phyloP scores from a whole-genome alignment of 2,797 vertebrate genomes.

The Enteromius afrohamiltoni region DNA sequence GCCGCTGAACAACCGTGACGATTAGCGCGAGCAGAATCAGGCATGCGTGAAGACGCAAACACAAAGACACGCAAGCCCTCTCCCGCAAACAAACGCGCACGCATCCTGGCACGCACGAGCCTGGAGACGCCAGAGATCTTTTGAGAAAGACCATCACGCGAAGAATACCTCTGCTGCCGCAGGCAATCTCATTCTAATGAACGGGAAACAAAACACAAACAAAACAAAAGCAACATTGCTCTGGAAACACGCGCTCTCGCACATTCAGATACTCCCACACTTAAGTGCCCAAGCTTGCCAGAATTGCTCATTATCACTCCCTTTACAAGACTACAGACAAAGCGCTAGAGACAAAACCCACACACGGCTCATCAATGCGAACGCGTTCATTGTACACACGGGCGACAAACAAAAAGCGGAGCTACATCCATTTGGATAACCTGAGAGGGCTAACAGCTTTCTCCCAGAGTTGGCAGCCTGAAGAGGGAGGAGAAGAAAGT shows the following conservation, averaged over 20 bases:
- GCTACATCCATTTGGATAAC: constrained; percentile 85
- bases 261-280: constrained; percentile 74
- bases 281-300: constrained; percentile 72
- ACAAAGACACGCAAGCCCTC: constrained; percentile 39
- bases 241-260: constrained; percentile 49
- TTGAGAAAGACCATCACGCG: constrained; percentile 30
- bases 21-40: constrained; percentile 79
- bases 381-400: constrained; percentile 65
- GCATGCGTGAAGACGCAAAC: constrained; percentile 35
- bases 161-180: constrained; percentile 43
- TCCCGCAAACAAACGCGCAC: constrained; percentile 23
- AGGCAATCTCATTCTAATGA: constrained; percentile 68
- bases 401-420: constrained; percentile 54
- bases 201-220: constrained; percentile 74
- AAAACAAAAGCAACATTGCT: constrained; percentile 51
- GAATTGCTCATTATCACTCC: constrained; percentile 78
- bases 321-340: constrained; percentile 73
- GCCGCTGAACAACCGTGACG: constrained; percentile 73
- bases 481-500: constrained; percentile 83
- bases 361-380: constrained; percentile 76
- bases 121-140: constrained; percentile 61
- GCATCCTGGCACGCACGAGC: constrained; percentile 49
- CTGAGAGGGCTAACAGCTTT: constrained; percentile 85
- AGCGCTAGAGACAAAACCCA: constrained; percentile 46
- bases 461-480: constrained; percentile 75